Conservation (phyloP, 2,113 vertebrate genomes). For the Tapirus terrestris region DNA sequence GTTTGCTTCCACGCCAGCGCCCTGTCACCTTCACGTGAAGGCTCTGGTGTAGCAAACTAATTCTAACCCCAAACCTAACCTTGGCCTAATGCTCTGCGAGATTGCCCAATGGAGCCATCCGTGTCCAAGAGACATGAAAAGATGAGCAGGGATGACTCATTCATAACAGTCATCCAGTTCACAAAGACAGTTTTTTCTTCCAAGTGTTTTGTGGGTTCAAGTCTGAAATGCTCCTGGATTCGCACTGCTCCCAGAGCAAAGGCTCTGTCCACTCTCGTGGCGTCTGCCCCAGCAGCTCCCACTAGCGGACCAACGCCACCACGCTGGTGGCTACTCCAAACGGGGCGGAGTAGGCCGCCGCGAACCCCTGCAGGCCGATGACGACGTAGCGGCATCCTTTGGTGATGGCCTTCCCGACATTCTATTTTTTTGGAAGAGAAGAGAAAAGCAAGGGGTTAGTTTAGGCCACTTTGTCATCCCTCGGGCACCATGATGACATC, state of each 20-base stretch:
- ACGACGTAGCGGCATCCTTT: conserved; percentile 93
- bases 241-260: rapidly evolving
- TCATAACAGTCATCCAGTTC: not conserved
- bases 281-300: rapidly evolving
- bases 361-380: conserved; percentile 92
- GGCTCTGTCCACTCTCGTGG: rapidly evolving
- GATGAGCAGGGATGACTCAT: not conserved
- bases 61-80: not conserved
- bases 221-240: not conserved
- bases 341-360: conserved; percentile 90
- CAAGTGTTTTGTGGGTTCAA: not conserved
- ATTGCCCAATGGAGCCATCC: not conserved
- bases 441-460: conserved; percentile 16
- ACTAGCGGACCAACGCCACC: conserved; percentile 84
- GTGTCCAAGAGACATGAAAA: rapidly evolving
- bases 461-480: not conserved
- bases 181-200: not conserved
- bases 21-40: not conserved
- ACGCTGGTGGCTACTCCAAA: conserved; percentile 88
- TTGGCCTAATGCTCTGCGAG: not conserved
- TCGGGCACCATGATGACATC: rapidly evolving
- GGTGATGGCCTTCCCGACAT: conserved; percentile 90
- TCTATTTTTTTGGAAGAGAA: conserved; percentile 83
- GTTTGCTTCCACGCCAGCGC: not conserved
- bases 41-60: not conserved